phyloP scores from a whole-genome alignment of 2,113 vertebrate genomes.

The Podocnemis expansa region DNA sequence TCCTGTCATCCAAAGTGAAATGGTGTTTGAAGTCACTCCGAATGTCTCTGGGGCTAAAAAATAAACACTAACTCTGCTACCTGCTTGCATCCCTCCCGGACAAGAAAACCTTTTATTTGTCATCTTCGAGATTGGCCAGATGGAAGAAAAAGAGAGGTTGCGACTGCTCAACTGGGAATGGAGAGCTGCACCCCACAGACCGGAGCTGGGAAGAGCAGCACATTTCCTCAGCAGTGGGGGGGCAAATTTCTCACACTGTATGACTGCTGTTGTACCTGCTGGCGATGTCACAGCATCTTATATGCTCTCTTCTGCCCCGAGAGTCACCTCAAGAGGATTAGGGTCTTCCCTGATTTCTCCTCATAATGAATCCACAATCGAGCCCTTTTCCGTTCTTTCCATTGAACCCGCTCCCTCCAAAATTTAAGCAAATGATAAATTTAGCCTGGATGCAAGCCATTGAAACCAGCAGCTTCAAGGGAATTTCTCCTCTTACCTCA shows the following conservation, averaged over 20 bases:
- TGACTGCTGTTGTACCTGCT: background rate
- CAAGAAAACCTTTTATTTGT: background rate
- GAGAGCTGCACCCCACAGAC: background rate
- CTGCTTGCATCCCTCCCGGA: background rate
- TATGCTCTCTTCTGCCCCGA: background rate
- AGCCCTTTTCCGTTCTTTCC: constrained; percentile 23
- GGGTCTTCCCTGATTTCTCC: background rate
- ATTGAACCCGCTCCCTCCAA: background rate
- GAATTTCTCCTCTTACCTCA: constrained; percentile 23
- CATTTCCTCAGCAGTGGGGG: background rate
- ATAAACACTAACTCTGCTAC: background rate
- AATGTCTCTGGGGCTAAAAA: background rate
- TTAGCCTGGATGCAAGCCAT: constrained; percentile 21
- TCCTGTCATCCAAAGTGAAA: background rate
- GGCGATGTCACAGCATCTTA: background rate
- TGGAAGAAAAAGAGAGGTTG: background rate
- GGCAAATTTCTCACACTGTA: background rate
- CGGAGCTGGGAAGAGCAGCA: background rate
- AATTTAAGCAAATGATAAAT: background rate
- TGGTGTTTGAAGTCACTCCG: background rate
- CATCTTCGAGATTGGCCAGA: background rate
- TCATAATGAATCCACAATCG: background rate
- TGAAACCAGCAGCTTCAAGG: constrained; percentile 14
- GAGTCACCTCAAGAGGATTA: background rate
- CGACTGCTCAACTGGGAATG: background rate